Base-by-base conservation (phyloP, 2,888 invertebrate species). In the Andrena bicolor region DNA sequence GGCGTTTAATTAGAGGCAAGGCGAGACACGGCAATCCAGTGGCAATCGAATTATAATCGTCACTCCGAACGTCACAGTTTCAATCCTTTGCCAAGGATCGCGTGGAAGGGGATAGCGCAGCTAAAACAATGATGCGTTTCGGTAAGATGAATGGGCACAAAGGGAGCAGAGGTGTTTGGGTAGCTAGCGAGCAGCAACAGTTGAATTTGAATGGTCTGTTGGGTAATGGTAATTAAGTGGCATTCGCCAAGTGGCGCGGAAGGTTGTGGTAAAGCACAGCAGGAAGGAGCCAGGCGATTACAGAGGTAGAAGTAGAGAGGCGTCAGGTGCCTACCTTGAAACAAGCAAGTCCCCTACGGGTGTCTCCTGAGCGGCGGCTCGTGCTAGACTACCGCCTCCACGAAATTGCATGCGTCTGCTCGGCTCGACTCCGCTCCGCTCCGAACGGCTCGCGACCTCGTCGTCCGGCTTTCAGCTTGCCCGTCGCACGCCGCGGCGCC, bases 361-460 rank as follows among this genome's bases (percentile, higher is more conserved):
- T 91, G 93, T 93, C 92, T 92, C 91, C 93, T 92, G 91, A 93
- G 92, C 93, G 89, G 88, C 88, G 81, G 92, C 93, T 93, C 93
- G 93, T 91, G 93, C 93, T 93, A 93, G 93, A 93, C 93, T 93
- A 91, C 66, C 81, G 87, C 70, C 77, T 83, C 85, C 79, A 88
- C 86, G 86, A 89, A 89, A 90, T 90, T 87, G 90, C 88, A 89
- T 85, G 87, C 87, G 88, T 76, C 61, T 75, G 66, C 60, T 82
- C 68, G 73, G 73, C 84, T 66, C 78, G 85, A 86, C 85, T 84
- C 84, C 76, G 60, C 53, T 80, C 81, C 71, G 68, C 63, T 70
- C 68, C 72, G 66, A 70, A 61, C 65, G 76, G 64, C 58, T 58
- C 60, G 70, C 80, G 72, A 74, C 74, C 74, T 82, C 69, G 80